Percentiles rank a stretch among this genome's conserved stretches.
phyloP scores from a whole-genome alignment of 1,140 invertebrate genomes.

The Cephus cinctus region DNA sequence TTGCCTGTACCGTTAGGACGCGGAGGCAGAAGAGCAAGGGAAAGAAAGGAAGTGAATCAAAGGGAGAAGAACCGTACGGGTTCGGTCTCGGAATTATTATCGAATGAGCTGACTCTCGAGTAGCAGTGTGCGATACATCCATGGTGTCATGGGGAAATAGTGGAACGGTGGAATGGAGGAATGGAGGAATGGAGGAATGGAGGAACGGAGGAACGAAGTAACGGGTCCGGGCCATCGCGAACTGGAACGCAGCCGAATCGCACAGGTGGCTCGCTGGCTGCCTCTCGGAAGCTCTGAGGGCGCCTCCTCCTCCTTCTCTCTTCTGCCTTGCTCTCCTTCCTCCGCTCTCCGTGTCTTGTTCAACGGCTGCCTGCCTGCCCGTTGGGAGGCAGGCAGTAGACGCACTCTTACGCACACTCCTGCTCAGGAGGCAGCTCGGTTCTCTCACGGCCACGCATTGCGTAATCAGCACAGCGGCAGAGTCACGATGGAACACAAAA shows the following conservation, averaged over 20 bases:
- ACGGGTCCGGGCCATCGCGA: background rate
- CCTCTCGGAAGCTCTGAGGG: background rate
- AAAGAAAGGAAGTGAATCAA: too few species aligned
- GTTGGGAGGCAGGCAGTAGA: too few species aligned
- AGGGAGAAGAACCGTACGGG: too few species aligned
- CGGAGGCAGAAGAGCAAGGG: too few species aligned
- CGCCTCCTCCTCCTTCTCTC: background rate
- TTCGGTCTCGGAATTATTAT: too few species aligned
- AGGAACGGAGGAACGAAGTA: background rate
- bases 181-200: too few species aligned
- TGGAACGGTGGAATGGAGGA: background rate
- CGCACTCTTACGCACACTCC: too few species aligned
- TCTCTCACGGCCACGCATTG: slow-evolving; percentile 53
- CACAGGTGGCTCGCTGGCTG: slow-evolving; percentile 2
- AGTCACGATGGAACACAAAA: slow-evolving; percentile 38
- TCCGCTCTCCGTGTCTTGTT: slow-evolving; percentile 16
- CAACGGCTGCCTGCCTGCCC: too few species aligned
- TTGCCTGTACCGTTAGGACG: too few species aligned
- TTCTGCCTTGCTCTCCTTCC: background rate
- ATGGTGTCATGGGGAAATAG: too few species aligned
- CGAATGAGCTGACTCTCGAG: too few species aligned
- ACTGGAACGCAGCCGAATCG: slow-evolving; percentile 5
- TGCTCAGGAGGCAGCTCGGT: slow-evolving; percentile 31
- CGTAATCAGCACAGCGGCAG: slow-evolving; percentile 47
- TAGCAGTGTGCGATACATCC: too few species aligned